A percentile compares a stretch with the other conserved stretches of the same genome.
phyloP scores from a whole-genome alignment of 2,888 invertebrate species.

The Tridacna gigas region DNA sequence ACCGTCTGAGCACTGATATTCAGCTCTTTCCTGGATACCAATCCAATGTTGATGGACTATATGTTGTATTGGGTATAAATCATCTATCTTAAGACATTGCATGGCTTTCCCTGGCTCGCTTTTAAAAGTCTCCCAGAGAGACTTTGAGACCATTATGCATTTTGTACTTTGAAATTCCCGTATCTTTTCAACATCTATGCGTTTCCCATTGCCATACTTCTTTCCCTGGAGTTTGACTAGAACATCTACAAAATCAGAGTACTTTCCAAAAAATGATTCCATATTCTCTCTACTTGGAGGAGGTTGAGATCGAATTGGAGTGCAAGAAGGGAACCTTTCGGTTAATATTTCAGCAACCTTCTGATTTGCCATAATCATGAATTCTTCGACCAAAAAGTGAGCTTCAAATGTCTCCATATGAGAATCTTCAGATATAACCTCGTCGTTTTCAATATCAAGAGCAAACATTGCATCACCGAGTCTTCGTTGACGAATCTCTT shows the following conservation, averaged over 20 bases:
- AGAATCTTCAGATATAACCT: conserved; percentile 30
- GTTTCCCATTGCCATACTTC: not conserved
- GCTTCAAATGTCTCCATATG: conserved; percentile 50
- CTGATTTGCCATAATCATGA: conserved; percentile 66
- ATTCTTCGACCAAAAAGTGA: conserved; percentile 68
- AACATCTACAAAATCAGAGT: conserved; percentile 46
- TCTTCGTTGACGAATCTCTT: conserved; percentile 41
- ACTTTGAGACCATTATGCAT: conserved; percentile 22
- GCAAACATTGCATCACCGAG: conserved; percentile 60
- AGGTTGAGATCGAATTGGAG: conserved; percentile 63
- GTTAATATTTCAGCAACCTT: conserved; percentile 53
- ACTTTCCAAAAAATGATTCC: conserved; percentile 48
- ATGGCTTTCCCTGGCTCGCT: conserved; percentile 8
- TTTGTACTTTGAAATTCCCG: conserved; percentile 3
- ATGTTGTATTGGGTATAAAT: conserved; percentile 57
- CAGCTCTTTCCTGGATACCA: conserved; percentile 62
- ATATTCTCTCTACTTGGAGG: conserved; percentile 58
- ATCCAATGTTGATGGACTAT: conserved; percentile 66
- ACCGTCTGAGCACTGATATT: conserved; percentile 60
- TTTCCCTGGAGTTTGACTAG: conserved; percentile 58
- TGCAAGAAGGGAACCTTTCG: conserved; percentile 41
- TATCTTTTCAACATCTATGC: conserved; percentile 26
- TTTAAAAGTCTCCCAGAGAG: conserved; percentile 32
- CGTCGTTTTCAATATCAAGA: conserved; percentile 53
- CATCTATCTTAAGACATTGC: conserved; percentile 56